These are phyloP conservation scores for Thunnus maccoyii DNA, from an alignment of 2,113 vertebrate species.

Conservation along the genomic window DNA sequence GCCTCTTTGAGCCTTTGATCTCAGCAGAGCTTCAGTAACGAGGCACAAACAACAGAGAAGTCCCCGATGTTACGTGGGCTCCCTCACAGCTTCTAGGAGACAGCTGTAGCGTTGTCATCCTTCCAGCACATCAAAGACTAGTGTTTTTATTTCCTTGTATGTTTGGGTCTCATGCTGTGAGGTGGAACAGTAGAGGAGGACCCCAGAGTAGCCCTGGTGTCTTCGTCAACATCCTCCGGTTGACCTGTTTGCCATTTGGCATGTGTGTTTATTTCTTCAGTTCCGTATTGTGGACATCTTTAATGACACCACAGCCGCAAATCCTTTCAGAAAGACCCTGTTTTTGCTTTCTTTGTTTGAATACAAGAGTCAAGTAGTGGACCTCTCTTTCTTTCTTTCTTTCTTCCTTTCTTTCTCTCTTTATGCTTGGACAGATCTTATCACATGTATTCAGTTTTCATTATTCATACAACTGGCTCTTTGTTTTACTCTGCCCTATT, in stretches of 20 bases:
- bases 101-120: constrained; percentile 74
- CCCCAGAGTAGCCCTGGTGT: constrained; percentile 17
- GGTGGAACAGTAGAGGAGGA: constrained; percentile 15
- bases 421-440: constrained; percentile 61
- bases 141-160: constrained; percentile 63
- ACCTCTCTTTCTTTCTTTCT: constrained; percentile 7
- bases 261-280: constrained; percentile 23
- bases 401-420: constrained; percentile 4
- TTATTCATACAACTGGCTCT: constrained; percentile 77
- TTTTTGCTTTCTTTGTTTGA: constrained; percentile 1
- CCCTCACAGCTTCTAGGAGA: constrained; percentile 49
- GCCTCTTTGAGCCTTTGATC: constrained; percentile 77
- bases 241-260: constrained; percentile 17
- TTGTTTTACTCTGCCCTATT: constrained; percentile 67
- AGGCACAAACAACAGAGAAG: constrained; percentile 69
- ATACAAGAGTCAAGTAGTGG: not conserved
- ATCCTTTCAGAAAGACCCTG: constrained; percentile 8
- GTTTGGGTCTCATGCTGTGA: constrained; percentile 44
- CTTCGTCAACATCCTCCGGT: constrained; percentile 45
- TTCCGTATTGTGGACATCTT: constrained; percentile 19
- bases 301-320: not conserved
- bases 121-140: constrained; percentile 67
- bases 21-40: constrained; percentile 68
- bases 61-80: constrained; percentile 54
- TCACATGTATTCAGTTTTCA: constrained; percentile 73